phyloP scores from a whole-genome alignment of 2,888 invertebrate genomes.

The Aelia acuminata region DNA sequence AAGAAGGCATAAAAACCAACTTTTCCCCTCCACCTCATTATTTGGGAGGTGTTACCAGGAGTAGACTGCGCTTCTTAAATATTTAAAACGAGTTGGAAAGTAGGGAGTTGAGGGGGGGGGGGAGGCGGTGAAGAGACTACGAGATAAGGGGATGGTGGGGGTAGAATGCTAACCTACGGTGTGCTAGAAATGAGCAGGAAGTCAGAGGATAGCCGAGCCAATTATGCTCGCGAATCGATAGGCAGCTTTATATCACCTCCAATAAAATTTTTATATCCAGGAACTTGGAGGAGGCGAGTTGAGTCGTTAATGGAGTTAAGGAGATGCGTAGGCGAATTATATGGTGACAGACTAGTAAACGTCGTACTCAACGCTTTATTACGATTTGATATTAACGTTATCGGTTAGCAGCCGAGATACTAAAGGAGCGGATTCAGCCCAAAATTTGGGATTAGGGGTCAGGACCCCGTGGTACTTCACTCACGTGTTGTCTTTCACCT shows the following conservation, averaged over 20 bases:
- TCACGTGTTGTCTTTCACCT: no score
- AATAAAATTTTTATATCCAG: slow-evolving; percentile 30
- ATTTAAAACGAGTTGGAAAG: slow-evolving; percentile 12
- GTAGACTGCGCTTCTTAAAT: background rate
- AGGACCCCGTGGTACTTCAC: no score
- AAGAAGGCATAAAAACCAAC: background rate
- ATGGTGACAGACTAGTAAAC: background rate
- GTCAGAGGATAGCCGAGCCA: background rate
- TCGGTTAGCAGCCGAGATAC: background rate
- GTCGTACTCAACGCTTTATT: background rate
- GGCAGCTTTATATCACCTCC: slow-evolving; percentile 1
- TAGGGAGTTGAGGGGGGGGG: background rate
- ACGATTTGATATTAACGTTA: background rate
- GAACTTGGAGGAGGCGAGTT: background rate
- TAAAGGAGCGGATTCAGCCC: no score
- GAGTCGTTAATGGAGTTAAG: background rate
- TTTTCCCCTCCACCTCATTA: background rate
- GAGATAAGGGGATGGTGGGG: background rate
- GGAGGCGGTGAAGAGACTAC: no score
- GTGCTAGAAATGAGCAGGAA: slow-evolving; percentile 19
- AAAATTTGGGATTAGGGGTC: no score
- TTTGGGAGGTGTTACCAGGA: background rate
- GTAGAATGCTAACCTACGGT: background rate
- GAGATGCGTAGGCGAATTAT: background rate
- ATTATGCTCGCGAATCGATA: background rate